phyloP scores from a whole-genome alignment of 2,797 vertebrate species.

The Adrianichthys oophorus region DNA sequence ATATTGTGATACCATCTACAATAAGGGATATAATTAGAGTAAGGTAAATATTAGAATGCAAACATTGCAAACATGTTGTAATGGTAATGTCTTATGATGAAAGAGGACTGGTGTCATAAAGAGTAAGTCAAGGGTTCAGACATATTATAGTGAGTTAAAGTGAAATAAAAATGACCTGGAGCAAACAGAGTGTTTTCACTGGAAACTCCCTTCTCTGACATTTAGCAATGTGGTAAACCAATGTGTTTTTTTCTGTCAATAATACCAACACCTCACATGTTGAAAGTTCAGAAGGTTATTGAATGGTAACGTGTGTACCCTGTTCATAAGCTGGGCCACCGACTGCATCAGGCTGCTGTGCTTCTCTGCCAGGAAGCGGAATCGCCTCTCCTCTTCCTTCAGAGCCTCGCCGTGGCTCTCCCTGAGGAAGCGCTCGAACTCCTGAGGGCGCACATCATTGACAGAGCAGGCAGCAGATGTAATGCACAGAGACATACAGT shows the following conservation, averaged over 20 bases:
- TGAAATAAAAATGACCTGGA: slow-evolving; percentile 10
- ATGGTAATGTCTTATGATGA: not conserved
- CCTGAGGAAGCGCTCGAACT: slow-evolving; percentile 83
- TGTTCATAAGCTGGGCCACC: slow-evolving; percentile 70
- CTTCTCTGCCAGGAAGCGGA: slow-evolving; percentile 94
- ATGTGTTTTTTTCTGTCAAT: not conserved
- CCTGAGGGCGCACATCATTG: slow-evolving; percentile 67
- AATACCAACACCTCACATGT: slow-evolving; percentile 8
- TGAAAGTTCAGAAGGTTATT: not conserved
- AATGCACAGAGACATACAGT: not conserved
- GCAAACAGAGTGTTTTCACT: not conserved
- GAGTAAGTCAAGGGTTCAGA: slow-evolving; percentile 37
- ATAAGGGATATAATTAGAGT: not conserved
- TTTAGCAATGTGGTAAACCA: not conserved
- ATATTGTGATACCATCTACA: no score
- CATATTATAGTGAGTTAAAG: not conserved
- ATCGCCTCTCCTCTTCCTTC: slow-evolving; percentile 91
- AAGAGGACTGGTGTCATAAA: slow-evolving; percentile 13
- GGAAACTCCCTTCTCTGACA: slow-evolving; percentile 1
- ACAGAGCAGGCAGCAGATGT: not conserved
- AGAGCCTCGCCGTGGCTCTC: slow-evolving; percentile 86
- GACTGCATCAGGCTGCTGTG: slow-evolving; percentile 79
- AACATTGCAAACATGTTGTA: no score
- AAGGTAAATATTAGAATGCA: not conserved
- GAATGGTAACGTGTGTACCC: slow-evolving; percentile 55